Base-by-base conservation (phyloP, 2,888 invertebrate genomes). In the Oligia latruncula region DNA sequence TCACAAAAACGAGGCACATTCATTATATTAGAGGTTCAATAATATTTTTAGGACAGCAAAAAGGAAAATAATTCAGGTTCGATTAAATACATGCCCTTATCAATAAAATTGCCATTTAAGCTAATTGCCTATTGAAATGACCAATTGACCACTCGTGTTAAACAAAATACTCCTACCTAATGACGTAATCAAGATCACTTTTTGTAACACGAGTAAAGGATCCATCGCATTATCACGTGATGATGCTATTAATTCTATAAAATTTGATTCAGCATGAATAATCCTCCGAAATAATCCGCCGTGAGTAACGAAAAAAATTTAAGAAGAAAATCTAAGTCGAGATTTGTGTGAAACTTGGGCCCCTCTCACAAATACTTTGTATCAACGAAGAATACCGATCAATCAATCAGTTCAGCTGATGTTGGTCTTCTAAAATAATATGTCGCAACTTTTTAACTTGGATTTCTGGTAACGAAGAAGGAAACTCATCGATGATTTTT, bases 301-400 rank as follows among this genome's bases (percentile, higher is more conserved):
- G 85, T 86, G 79, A 89, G 85, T 89, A 74, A 43, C 72, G 43
- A 65, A 71, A 82, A 58, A 90, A 88, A 88, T 82, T 85, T 87
- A 85, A 84, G 86, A 87, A 86, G 83, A 88, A 89, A 89, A 87
- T 89, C 88, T 74, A 73, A 82, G 80, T 76, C 40, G 78, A 84
- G 86, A 90, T 88, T 86, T 83, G 83, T 79, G 85, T 71, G 83
- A 83, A 90, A 86, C 86, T 84, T 75, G 62, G 73, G 76, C 80
- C 81, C 66, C 77, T 60, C 73, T 81, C 76, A 66, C 84, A 83
- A 91, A 91, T 90, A 90, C 89, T 89, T 89, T 88, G 89, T 89
- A 86, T 88, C 90, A 87, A 91, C 90, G 88, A 79, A 84, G 83
- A 83, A 87, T 80, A 84, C 82, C 90, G 86, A 91, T 91, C 91